Evolutionary conservation across 1,140 invertebrate species (phyloP).

Genomic region (Bicyclus anynana): DNA sequence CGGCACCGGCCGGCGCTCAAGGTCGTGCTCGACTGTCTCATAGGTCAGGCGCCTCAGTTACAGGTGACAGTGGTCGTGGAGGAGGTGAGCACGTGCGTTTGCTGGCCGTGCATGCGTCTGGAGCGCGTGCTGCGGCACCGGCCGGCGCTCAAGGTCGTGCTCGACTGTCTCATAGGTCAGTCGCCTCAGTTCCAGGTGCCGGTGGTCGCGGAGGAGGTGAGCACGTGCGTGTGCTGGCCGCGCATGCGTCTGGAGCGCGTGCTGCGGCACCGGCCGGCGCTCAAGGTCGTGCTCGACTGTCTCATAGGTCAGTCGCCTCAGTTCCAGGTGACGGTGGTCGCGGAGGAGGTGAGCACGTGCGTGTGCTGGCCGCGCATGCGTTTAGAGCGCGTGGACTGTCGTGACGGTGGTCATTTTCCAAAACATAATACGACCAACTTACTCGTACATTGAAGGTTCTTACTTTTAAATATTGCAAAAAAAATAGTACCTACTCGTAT

Average conservation of each 20-base stretch:
- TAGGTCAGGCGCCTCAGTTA: slow-evolving; percentile 79
- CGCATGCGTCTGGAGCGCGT: slow-evolving; percentile 84
- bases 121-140: slow-evolving; percentile 84
- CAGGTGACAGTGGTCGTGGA: slow-evolving; percentile 88
- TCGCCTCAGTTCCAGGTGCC: slow-evolving; percentile 79
- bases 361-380: slow-evolving; percentile 87
- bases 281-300: slow-evolving; percentile 85
- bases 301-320: slow-evolving; percentile 81
- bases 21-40: slow-evolving; percentile 85
- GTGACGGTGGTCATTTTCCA: no score
- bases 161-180: slow-evolving; percentile 87
- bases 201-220: slow-evolving; percentile 87
- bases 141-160: slow-evolving; percentile 83
- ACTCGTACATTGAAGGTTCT: no score
- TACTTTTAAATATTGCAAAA: no score
- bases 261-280: slow-evolving; percentile 82
- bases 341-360: slow-evolving; percentile 86
- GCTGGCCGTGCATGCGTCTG: slow-evolving; percentile 86
- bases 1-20: slow-evolving; percentile 84
- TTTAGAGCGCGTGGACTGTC: slow-evolving; percentile 83
- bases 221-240: slow-evolving; percentile 88
- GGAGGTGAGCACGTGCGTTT: slow-evolving; percentile 86
- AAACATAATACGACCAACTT: no score
- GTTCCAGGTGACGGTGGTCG: slow-evolving; percentile 87
- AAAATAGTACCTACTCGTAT: no score